Base-by-base conservation (phyloP, 2,797 vertebrate species). In the Antennarius maculatus region DNA sequence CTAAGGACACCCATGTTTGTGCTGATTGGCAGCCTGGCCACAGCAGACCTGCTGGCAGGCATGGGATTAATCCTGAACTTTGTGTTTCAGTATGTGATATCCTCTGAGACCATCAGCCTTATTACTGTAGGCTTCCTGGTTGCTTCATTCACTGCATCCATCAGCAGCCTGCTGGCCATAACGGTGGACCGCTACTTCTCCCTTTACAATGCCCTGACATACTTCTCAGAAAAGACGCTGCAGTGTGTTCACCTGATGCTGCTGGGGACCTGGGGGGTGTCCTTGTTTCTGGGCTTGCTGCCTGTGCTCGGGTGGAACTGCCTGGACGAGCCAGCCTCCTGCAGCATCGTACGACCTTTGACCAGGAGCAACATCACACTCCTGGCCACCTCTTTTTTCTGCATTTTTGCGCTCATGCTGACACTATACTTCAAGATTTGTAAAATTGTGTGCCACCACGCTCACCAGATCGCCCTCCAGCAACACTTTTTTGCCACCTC, bases 271-370 rank as follows among this genome's bases (percentile, higher is more conserved):
- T 99, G 98, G 98, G 96, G 96, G 0, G 95, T 94, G 51, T 98
- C 97, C 0, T 86, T 98, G 18, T 93, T 94, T 77, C 90, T 99
- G 66, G 98, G 98, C 29, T 75, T 97, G 80, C 85, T 99, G 79
- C 97, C 98, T 0, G 92, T 98, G 68, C 92, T 99, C 0, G 98
- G 98, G 75, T 99, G 98, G 98, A 98, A 99, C 92, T 99, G 98
- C 86, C 86, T 99, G 59, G 91, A 91, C 0, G 95, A 97, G 50
- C 90, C 76, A 0, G 64, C 91, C 18, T 79, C 94, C 27, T 99
- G 98, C 90, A 99, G 97, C 83, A 95, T 99, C 28, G 97, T 99
- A 62, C 93, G 90, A 41, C 98, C 98, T 18, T 85, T 99, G 84
- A 97, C 96, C 29, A 95, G 95, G 80, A 95, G 92, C 87, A 97